Evolutionary conservation across 1,140 invertebrate genomes (phyloP).

Genomic region (Ericerus pela): DNA sequence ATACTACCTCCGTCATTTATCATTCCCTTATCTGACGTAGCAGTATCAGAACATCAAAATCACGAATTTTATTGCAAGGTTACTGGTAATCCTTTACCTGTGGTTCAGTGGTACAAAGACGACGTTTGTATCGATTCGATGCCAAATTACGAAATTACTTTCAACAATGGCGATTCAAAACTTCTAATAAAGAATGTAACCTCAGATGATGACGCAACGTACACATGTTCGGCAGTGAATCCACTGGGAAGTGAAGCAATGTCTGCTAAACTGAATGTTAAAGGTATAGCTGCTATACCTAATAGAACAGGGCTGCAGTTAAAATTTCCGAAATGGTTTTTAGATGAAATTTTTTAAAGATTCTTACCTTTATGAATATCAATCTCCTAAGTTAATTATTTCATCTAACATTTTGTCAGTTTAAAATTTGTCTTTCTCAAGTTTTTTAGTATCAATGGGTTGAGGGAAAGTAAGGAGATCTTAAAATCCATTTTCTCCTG

Average conservation of each 20-base stretch:
- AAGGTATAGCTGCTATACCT: too few relatives aligned
- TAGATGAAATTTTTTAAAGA: too few relatives aligned
- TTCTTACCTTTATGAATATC: too few relatives aligned
- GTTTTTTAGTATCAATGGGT: too few relatives aligned
- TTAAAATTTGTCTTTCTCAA: too few relatives aligned
- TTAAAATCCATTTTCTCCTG: too few relatives aligned
- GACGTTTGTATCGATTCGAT: conserved; percentile 54
- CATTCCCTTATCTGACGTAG: conserved; percentile 42
- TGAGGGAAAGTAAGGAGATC: too few relatives aligned
- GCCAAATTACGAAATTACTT: conserved; percentile 49
- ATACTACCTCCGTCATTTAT: conserved; percentile 46
- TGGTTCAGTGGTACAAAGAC: conserved; percentile 65
- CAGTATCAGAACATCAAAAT: conserved; percentile 45
- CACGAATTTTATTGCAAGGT: conserved; percentile 56
- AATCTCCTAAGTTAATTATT: too few relatives aligned
- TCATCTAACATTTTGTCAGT: too few relatives aligned
- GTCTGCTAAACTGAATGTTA: conserved; percentile 36
- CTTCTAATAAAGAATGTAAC: conserved; percentile 43
- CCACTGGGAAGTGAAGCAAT: conserved; percentile 44
- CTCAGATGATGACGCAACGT: conserved; percentile 42
- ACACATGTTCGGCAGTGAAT: conserved; percentile 55
- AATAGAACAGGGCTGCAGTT: too few relatives aligned
- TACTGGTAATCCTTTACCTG: conserved; percentile 55
- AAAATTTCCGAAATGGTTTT: neutral
- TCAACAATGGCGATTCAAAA: conserved; percentile 46